A percentile compares a stretch with the other conserved stretches of the same genome.
Evolutionary conservation across 2,888 invertebrate genomes (phyloP).

Genomic region (Tolmerus cingulatus): DNA sequence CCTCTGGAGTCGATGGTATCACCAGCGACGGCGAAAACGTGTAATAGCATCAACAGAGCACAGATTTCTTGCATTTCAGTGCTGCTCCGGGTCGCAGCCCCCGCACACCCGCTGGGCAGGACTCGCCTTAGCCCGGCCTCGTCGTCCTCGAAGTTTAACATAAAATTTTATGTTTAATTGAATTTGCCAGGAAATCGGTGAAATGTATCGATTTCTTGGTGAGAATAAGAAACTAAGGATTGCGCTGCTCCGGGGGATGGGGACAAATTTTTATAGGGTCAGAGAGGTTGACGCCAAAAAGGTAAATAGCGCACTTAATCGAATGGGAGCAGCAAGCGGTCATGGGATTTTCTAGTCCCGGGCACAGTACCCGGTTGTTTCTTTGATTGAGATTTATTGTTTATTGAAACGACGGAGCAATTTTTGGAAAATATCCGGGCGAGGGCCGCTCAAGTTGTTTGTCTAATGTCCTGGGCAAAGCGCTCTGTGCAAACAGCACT

Average conservation of each 20-base stretch:
- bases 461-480: neutral
- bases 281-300: neutral
- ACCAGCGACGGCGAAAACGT: constrained; percentile 15
- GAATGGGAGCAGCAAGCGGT: constrained; percentile 2
- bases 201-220: constrained; percentile 28
- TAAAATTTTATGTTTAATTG: constrained; percentile 41
- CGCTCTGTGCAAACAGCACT: neutral
- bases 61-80: neutral
- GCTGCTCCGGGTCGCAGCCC: neutral
- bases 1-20: constrained; percentile 17
- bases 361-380: neutral
- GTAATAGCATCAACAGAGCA: constrained; percentile 20
- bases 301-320: constrained; percentile 30
- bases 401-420: constrained; percentile 43
- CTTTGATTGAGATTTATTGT: constrained; percentile 43
- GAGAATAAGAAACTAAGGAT: constrained; percentile 23
- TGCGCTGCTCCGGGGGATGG: neutral
- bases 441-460: neutral
- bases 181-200: constrained; percentile 37
- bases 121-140: neutral
- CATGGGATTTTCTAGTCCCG: neutral
- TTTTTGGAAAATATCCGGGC: neutral
- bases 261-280: constrained; percentile 16
- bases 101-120: neutral
- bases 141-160: constrained; percentile 14